Evolutionary conservation across 2,797 vertebrate genomes (phyloP).

Genomic region (Leontopithecus rosalia): DNA sequence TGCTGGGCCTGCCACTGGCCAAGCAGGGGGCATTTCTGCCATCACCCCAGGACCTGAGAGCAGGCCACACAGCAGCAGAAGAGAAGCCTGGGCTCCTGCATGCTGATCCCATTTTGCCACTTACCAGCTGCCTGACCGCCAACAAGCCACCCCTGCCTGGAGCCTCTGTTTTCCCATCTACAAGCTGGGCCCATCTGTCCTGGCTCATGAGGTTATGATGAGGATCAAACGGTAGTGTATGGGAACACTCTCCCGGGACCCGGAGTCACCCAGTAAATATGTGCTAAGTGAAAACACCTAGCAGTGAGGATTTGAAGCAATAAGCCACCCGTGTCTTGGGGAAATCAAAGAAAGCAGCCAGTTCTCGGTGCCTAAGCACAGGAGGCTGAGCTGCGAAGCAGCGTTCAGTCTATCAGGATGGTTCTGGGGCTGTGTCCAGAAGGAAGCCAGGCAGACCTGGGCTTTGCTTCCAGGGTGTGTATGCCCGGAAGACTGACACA

Average conservation of each 20-base stretch:
- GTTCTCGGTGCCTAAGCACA: fast-evolving
- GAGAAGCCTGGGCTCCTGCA: neutral
- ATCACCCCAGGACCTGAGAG: neutral
- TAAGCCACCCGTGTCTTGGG: neutral
- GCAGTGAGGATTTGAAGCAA: neutral
- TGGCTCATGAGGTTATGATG: neutral
- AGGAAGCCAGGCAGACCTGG: neutral
- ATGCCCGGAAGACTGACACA: neutral
- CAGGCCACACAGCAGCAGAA: neutral
- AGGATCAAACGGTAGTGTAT: neutral
- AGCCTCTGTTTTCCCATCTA: neutral
- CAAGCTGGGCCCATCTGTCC: neutral
- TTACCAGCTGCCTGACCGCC: neutral
- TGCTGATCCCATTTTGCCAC: neutral
- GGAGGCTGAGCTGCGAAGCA: neutral
- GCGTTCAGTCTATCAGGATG: neutral
- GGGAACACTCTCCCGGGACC: neutral
- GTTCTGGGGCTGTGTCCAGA: neutral
- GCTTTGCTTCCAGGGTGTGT: neutral
- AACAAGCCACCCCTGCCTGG: neutral
- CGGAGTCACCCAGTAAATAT: neutral
- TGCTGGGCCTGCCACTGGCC: neutral
- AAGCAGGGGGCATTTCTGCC: neutral
- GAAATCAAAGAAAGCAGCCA: neutral
- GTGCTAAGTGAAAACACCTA: neutral